phyloP scores from a whole-genome alignment of 2,113 vertebrate species.

The Brienomyrus longianalis region DNA sequence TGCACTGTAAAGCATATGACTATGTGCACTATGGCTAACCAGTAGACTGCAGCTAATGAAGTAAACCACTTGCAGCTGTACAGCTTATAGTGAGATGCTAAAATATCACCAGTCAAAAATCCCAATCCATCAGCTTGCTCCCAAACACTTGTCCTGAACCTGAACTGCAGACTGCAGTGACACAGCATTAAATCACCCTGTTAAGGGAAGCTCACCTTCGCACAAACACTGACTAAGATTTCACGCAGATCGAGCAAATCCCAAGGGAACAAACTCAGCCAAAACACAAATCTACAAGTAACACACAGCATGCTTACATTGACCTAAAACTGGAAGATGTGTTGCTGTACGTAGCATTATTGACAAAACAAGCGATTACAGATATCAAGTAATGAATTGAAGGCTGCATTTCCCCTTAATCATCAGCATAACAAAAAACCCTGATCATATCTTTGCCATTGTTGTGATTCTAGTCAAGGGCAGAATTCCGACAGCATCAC shows the following conservation, averaged over 20 bases:
- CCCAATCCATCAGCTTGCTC: background rate
- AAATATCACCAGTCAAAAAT: background rate
- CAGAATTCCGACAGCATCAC: background rate
- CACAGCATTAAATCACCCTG: background rate
- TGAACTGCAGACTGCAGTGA: background rate
- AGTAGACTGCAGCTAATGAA: background rate
- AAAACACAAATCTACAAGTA: background rate
- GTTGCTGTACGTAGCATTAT: background rate
- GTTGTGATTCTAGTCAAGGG: background rate
- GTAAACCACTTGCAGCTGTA: background rate
- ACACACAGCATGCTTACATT: background rate
- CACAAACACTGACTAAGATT: background rate
- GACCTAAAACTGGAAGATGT: background rate
- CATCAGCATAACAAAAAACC: background rate
- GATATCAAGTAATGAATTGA: background rate
- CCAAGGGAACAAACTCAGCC: background rate
- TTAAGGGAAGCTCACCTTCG: background rate
- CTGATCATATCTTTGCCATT: background rate
- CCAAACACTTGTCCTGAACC: background rate
- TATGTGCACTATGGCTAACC: background rate
- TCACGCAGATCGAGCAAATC: background rate
- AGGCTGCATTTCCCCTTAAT: background rate
- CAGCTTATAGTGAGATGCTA: background rate
- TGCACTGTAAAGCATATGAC: background rate
- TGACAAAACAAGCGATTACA: background rate